phyloP scores from a whole-genome alignment of 2,888 invertebrate species.

The Deilephila elpenor region DNA sequence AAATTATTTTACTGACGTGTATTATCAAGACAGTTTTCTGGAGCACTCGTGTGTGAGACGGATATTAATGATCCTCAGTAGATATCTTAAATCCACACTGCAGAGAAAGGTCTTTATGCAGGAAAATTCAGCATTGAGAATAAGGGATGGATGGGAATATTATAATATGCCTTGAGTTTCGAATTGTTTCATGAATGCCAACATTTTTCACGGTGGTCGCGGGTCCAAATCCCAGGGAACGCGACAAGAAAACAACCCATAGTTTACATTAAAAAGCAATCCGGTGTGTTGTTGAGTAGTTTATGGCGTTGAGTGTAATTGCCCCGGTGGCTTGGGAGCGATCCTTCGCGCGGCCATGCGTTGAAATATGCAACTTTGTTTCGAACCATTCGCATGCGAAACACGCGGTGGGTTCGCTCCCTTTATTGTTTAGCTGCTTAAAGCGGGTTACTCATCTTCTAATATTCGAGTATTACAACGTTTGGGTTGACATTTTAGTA shows the following conservation, averaged over 20 bases:
- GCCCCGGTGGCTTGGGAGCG: constrained; percentile 21
- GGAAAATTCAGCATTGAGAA: too few species aligned
- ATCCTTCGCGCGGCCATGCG: constrained; percentile 23
- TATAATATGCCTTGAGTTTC: too few species aligned
- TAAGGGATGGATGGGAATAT: too few species aligned
- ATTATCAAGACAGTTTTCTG: not conserved
- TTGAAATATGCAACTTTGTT: constrained; percentile 35
- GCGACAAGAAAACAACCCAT: not conserved
- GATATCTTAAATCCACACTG: too few species aligned
- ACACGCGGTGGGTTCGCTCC: constrained; percentile 24
- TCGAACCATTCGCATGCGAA: constrained; percentile 45
- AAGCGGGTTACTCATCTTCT: constrained; percentile 11
- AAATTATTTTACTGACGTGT: not conserved
- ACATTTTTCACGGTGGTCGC: too few species aligned
- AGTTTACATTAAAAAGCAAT: not conserved
- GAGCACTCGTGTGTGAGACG: not conserved
- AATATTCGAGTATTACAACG: not conserved
- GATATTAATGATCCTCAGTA: not conserved
- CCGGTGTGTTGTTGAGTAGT: not conserved
- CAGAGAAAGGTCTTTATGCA: too few species aligned
- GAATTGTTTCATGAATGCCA: too few species aligned
- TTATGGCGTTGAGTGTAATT: constrained; percentile 29
- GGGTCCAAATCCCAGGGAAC: too few species aligned
- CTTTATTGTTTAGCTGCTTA: constrained; percentile 32
- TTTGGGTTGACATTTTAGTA: not conserved